phyloP scores from a whole-genome alignment of 1,140 invertebrate species.

The Anagrus nilaparvatae region DNA sequence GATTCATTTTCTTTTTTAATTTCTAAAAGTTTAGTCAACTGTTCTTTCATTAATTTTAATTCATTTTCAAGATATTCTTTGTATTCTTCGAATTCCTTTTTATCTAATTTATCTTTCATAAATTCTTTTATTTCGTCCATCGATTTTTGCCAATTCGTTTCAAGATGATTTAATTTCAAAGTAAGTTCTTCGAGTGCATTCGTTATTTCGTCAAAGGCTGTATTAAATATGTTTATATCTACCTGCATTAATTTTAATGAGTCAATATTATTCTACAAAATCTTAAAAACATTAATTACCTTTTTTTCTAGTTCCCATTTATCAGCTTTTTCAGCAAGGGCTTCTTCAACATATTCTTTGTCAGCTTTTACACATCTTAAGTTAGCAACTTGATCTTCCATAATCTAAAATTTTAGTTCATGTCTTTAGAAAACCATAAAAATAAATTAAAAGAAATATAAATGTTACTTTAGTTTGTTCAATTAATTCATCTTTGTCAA shows the following conservation, averaged over 20 bases:
- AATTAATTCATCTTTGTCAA: neutral
- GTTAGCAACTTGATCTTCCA: constrained; percentile 45
- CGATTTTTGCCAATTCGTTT: constrained; percentile 35
- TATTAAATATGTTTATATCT: too few relatives aligned
- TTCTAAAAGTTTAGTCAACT: constrained; percentile 46
- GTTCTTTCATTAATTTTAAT: constrained; percentile 51
- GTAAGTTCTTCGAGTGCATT: constrained; percentile 51
- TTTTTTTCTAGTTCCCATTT: constrained; percentile 52
- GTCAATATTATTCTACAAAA: too few relatives aligned
- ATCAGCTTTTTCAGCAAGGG: constrained; percentile 61
- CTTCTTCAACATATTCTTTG: constrained; percentile 54
- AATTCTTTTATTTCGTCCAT: constrained; percentile 55
- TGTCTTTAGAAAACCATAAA: constrained; percentile 1
- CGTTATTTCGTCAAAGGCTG: constrained; percentile 52
- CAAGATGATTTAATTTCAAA: constrained; percentile 50
- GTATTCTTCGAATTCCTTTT: constrained; percentile 52
- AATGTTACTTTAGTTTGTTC: constrained; percentile 20
- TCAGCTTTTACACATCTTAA: constrained; percentile 50
- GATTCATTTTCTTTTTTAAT: constrained; percentile 54
- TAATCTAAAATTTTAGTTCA: constrained; percentile 35
- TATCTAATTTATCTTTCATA: constrained; percentile 56
- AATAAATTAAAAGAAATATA: neutral
- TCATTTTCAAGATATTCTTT: constrained; percentile 55
- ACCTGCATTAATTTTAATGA: too few relatives aligned
- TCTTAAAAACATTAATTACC: constrained; percentile 18